A percentile compares a stretch with the other conserved stretches of the same genome.
These are phyloP conservation scores for Drosophila kambysellisi DNA, from an alignment of 2,888 invertebrate species.

Conservation along the genomic window DNA sequence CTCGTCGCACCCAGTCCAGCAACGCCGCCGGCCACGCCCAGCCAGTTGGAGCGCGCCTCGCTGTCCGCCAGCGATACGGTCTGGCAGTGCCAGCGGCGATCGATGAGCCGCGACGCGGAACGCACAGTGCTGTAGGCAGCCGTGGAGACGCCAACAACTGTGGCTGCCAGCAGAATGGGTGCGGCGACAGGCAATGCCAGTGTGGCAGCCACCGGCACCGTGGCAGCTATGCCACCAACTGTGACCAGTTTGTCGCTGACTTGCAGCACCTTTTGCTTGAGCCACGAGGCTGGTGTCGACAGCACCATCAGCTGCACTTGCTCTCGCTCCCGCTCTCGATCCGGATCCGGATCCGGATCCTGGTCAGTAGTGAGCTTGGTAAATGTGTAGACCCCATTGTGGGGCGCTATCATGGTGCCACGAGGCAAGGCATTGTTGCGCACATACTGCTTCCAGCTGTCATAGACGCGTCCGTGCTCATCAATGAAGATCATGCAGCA, in stretches of 20 bases:
- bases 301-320: slow-evolving; percentile 65
- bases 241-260: slow-evolving; percentile 67
- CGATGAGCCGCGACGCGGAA: slow-evolving; percentile 59
- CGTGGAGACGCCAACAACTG: slow-evolving; percentile 57
- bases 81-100: slow-evolving; percentile 74
- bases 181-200: slow-evolving; percentile 63
- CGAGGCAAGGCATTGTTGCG: slow-evolving; percentile 84
- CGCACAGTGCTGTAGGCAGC: slow-evolving; percentile 70
- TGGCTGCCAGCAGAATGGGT: slow-evolving; percentile 62
- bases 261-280: slow-evolving; percentile 42
- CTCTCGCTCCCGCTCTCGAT: not conserved
- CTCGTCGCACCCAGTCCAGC: slow-evolving; percentile 65
- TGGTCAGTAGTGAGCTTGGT: slow-evolving; percentile 12
- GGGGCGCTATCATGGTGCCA: slow-evolving; percentile 85
- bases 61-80: slow-evolving; percentile 58
- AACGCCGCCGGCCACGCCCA: slow-evolving; percentile 75
- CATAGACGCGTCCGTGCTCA: slow-evolving; percentile 84
- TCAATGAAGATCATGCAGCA: slow-evolving; percentile 83
- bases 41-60: slow-evolving; percentile 76
- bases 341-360: not conserved
- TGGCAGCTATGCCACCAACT: slow-evolving; percentile 67
- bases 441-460: slow-evolving; percentile 85
- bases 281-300: slow-evolving; percentile 65
- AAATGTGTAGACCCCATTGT: slow-evolving; percentile 82
- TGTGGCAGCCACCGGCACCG: slow-evolving; percentile 57